A percentile compares a stretch with the other conserved stretches of the same genome.
Evolutionary conservation across 2,888 invertebrate species (phyloP).

Genomic region (Ormyrus labotus): DNA sequence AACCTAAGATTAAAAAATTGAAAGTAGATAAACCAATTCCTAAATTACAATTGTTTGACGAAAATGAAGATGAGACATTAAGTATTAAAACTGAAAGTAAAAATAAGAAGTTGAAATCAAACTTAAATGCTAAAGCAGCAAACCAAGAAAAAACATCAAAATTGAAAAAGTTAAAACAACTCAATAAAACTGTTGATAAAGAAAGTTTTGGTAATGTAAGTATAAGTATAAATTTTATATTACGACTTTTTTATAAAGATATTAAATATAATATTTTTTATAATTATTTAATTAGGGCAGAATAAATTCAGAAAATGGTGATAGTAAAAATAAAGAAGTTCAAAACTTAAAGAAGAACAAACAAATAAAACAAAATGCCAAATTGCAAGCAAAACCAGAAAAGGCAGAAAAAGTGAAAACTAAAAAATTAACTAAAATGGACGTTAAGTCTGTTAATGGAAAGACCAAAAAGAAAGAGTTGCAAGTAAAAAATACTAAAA

Average conservation of each 20-base stretch:
- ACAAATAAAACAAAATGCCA: too few relatives aligned
- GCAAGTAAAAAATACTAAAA: neutral
- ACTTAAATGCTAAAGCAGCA: neutral
- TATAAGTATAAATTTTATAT: neutral
- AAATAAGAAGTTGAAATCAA: conserved; percentile 7
- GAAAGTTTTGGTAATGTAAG: conserved; percentile 30
- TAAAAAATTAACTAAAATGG: too few relatives aligned
- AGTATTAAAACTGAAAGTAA: conserved; percentile 22
- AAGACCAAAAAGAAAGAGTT: neutral
- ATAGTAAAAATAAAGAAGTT: too few relatives aligned
- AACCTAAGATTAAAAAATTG: conserved; percentile 55
- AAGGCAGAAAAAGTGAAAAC: too few relatives aligned
- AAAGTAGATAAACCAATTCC: conserved; percentile 42
- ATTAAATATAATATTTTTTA: too few relatives aligned
- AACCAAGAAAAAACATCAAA: conserved; percentile 16
- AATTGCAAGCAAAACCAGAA: too few relatives aligned
- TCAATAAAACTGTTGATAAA: conserved; percentile 50
- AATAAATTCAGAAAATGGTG: too few relatives aligned
- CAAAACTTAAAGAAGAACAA: neutral
- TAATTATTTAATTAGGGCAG: too few relatives aligned
- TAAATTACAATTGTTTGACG: conserved; percentile 45
- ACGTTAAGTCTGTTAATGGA: too few relatives aligned
- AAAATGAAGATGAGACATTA: conserved; percentile 25
- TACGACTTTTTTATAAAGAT: too few relatives aligned
- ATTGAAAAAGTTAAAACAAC: conserved; percentile 2